Evolutionary conservation across 2,113 vertebrate genomes (phyloP), one percentile per base, ranked within the genome.

Genomic region (Tachysurus fulvidraco): DNA sequence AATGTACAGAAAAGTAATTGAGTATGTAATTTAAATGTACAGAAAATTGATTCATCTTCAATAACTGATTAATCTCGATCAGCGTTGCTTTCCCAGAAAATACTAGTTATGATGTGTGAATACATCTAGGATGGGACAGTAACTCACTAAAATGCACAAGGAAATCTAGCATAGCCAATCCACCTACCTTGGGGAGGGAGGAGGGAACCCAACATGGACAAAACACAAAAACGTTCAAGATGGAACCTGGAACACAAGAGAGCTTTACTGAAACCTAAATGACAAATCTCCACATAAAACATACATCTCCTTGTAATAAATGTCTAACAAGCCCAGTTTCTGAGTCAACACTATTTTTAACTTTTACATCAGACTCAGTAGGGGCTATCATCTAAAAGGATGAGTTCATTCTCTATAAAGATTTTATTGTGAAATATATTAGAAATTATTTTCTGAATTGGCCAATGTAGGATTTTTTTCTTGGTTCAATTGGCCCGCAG

Each of bases 361-460:
- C 16, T 52, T 19, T 78, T 54, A 78, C 74, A 28, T 17, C 36
- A 28, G 30, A 30, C 36, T 44, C 30, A 57, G 54, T 74, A 41
- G 14, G 28, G 4, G 50, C 9, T 59, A 84, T 44, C 6, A 60
- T 74, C 54, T 64, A 62, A 55, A 73, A 69, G 84, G 41, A 74
- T 86, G 52, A 86, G 55, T 30, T 86, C 46, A 71, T 82, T 36
- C 52, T 57, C 81, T 57, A 76, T 89, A 87, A 89, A 88, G 52
- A 85, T 44, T 73, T 87, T 54, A 87, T 54, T 64, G 19, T 21
- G 80, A 65, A 88, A 89, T 84, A 77, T 80, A 67, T 60, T 69
- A 16, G 85, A 87, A 83, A 88, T 86, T 71, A 46, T 59, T 60
- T 52, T 82, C 62, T 71, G 76, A 78, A 85, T 57, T 85, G 78